These are phyloP conservation scores for Phaethon lepturus DNA, from an alignment of 2,113 vertebrate genomes.

Conservation along the genomic window DNA sequence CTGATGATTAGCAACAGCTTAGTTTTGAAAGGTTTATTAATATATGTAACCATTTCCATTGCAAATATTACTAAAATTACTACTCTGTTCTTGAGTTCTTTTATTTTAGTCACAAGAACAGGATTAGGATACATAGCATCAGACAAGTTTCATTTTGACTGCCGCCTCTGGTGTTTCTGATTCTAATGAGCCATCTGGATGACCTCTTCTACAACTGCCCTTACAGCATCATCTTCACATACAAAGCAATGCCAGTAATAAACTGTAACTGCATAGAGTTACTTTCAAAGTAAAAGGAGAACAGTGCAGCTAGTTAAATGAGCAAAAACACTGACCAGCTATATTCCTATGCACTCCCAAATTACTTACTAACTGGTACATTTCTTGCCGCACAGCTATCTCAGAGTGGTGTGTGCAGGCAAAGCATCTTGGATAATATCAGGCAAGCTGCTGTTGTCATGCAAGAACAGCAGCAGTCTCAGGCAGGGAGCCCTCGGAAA, in stretches of 20 bases:
- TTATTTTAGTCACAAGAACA: not conserved
- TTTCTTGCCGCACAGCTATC: not conserved
- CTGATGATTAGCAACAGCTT: not conserved
- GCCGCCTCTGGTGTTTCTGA: not conserved
- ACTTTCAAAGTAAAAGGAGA: not conserved
- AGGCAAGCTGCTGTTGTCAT: not conserved
- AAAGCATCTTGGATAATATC: not conserved
- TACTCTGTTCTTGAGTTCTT: not conserved
- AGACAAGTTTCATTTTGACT: not conserved
- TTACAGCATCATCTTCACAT: not conserved
- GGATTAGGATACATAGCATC: not conserved
- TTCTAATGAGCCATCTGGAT: not conserved
- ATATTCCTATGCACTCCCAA: not conserved
- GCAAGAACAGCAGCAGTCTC: not conserved
- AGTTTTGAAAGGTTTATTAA: not conserved
- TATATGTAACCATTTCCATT: not conserved
- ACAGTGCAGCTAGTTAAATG: not conserved
- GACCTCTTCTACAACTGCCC: not conserved
- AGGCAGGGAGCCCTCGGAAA: not conserved
- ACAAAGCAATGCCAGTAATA: not conserved
- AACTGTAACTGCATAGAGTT: not conserved
- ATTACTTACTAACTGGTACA: not conserved
- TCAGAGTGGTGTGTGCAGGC: not conserved
- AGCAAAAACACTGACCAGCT: not conserved
- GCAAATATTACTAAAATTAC: not conserved